Percentiles rank a stretch among this genome's conserved stretches.
phyloP scores from a whole-genome alignment of 2,113 vertebrate species.

The Pomatorhinus ruficollis region DNA sequence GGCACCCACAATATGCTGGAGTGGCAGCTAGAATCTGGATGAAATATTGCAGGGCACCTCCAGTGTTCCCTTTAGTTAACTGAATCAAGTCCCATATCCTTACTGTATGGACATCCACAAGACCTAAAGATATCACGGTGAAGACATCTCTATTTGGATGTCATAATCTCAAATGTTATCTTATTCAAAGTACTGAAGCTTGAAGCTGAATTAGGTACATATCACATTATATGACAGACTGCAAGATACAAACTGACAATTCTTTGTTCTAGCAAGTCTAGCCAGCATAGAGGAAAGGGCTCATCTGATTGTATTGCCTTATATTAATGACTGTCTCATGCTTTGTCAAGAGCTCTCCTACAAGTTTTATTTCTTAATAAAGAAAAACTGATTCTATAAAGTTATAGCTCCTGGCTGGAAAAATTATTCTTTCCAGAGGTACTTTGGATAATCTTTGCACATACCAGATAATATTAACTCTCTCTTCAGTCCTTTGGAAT shows the following conservation, averaged over 20 bases:
- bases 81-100: neutral
- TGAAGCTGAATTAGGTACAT: neutral
- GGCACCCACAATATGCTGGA: neutral
- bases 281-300: neutral
- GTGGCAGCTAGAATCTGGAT: neutral
- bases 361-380: neutral
- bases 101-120: neutral
- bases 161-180: neutral
- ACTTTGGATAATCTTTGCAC: neutral
- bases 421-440: neutral
- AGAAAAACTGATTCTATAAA: neutral
- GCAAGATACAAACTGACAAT: neutral
- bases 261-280: neutral
- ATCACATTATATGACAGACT: neutral
- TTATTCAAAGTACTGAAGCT: neutral
- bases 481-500: neutral
- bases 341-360: neutral
- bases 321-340: neutral
- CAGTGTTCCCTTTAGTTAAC: neutral
- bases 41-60: neutral
- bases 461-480: neutral
- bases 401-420: neutral
- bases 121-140: neutral
- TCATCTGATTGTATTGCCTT: neutral
- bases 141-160: neutral